phyloP scores from a whole-genome alignment of 2,888 invertebrate species.

The Andrena chrysosceles region DNA sequence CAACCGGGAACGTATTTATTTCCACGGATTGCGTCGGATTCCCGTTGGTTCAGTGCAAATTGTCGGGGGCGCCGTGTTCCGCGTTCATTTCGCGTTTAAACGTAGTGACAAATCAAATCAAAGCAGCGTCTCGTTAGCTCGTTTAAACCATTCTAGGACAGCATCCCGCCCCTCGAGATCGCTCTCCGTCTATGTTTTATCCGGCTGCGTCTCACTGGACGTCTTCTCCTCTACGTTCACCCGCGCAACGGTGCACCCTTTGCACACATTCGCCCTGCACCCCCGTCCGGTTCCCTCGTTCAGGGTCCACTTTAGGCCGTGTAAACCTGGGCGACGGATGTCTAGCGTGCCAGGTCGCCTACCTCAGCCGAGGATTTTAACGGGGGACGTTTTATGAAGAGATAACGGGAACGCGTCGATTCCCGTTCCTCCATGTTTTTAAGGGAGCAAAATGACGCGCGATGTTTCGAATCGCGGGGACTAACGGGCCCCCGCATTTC shows the following conservation, averaged over 20 bases:
- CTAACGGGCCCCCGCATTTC: conserved; percentile 21
- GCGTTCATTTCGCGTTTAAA: conserved; percentile 73
- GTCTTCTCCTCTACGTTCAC: not conserved
- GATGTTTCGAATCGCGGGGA: conserved; percentile 24
- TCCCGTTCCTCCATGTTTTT: conserved; percentile 33
- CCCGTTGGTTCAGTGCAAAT: conserved; percentile 58
- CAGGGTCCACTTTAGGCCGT: conserved; percentile 42
- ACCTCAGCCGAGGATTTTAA: conserved; percentile 55
- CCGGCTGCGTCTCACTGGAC: not conserved
- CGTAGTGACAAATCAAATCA: conserved; percentile 79
- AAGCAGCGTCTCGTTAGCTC: conserved; percentile 76
- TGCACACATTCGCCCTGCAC: conserved; percentile 5
- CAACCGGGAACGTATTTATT: conserved; percentile 64
- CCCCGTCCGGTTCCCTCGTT: conserved; percentile 1
- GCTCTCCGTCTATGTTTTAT: conserved; percentile 34
- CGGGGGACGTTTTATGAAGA: conserved; percentile 27
- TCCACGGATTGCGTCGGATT: conserved; percentile 65
- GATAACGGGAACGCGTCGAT: not conserved
- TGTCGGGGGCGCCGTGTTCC: conserved; percentile 63
- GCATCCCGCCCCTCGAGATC: conserved; percentile 50
- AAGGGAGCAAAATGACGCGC: conserved; percentile 67
- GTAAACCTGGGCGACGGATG: conserved; percentile 28
- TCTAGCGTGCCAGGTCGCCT: conserved; percentile 43
- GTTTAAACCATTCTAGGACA: conserved; percentile 62
- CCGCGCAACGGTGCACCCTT: not conserved